Evolutionary conservation across 2,888 invertebrate species (phyloP).

Genomic region (Lasioglossum morio): DNA sequence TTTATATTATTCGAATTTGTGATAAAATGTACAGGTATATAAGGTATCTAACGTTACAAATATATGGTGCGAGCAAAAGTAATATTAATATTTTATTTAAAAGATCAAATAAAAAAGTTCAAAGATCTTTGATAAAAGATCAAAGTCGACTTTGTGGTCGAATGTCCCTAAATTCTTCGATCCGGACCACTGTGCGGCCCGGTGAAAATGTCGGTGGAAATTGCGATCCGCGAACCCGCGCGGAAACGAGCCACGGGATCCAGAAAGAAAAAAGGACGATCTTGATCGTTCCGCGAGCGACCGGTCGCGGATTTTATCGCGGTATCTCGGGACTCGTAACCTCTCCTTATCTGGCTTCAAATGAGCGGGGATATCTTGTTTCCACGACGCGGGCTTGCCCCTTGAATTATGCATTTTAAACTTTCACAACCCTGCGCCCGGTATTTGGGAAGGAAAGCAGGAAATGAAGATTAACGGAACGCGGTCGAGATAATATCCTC

Average conservation of each 20-base stretch:
- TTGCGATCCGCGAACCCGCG: conserved; percentile 24
- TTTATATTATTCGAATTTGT: no score
- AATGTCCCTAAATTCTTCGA: no score
- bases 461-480: conserved; percentile 11
- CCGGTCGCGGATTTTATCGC: conserved; percentile 3
- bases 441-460: conserved; percentile 16
- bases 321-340: conserved; percentile 8
- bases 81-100: no score
- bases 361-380: conserved; percentile 16
- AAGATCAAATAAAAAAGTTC: no score
- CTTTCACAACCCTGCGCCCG: not conserved
- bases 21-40: no score
- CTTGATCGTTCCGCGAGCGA: conserved; percentile 10
- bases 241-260: not conserved
- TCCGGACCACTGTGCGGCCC: no score
- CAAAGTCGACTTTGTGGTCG: no score
- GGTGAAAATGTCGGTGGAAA: conserved; percentile 68
- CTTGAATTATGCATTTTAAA: conserved; percentile 21
- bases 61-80: no score
- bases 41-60: no score
- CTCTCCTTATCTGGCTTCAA: conserved; percentile 14
- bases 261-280: not conserved
- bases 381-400: not conserved
- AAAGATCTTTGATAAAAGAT: no score
- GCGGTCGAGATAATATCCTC: not conserved